Evolutionary conservation across 2,888 invertebrate genomes (phyloP), one percentile per base, ranked within the genome.

Genomic region (Epinotia brunnichana): DNA sequence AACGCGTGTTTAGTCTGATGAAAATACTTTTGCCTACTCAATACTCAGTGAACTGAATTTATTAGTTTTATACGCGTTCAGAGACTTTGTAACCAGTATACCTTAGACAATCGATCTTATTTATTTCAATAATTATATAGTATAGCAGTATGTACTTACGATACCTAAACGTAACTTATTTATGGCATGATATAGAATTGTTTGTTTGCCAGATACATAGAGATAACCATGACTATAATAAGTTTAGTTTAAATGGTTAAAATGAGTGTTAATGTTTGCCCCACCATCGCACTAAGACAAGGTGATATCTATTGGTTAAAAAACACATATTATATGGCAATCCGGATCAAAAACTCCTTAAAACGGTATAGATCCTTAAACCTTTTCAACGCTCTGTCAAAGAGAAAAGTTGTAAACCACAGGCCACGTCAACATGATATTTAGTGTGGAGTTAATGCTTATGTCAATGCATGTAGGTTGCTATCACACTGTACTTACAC

Each of bases 31-130:
- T 76, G 74, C 81, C 83, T 84, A 83, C 73, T 67, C 76, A 81
- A 87, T 88, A 87, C 86, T 88, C 85, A 84, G 64, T 70, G 79
- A 83, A 79, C 76, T 84, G 87, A 87, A 87, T 88, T 84, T 85
- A 82, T 76, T 82, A 83, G 51, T 62, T 44, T 10, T 54, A 61
- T 44, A 68, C 41, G 70, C 69, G 64, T 69, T 39, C 24, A 17
- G 39, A 62, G 61, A 70, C 59, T 66, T 41, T 69, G 61, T 62
- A 63, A 68, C 57, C 39, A 69, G 48, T 68, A 62, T 41, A 48
- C 71, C 59, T 71, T 53, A 61, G 69, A 60, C 19, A 48, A 48
- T 48, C 54, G 17, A 54, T 39, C 56, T 73, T 73, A 73, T 73
- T 73, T 73, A 73, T 73, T 73, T 73, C 69, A 73, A 48, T 73